Evolutionary conservation across 2,797 vertebrate species (phyloP), one percentile per base, ranked within the genome.

Genomic region (Malurus splendens): DNA sequence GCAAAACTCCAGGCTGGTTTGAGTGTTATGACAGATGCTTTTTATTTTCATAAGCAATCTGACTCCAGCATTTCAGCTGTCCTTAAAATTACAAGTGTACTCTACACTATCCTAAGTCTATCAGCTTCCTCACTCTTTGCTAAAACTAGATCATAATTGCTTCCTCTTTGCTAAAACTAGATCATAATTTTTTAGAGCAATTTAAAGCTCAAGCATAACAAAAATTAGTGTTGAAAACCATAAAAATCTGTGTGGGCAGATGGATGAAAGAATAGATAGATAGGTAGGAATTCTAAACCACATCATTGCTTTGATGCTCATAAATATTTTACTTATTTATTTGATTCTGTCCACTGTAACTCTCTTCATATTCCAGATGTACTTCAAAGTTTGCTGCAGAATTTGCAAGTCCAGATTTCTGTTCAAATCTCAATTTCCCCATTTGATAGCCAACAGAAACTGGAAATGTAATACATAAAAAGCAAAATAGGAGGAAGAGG

Each of bases 11-110:
- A 84, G 77, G 27, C 86, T 91, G 52, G 20, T 50, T 52, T 44
- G 73, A 87, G 42, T 94, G 80, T 94, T 95, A 89, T 92, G 87
- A 95, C 95, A 94, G 93, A 93, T 93, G 94, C 93, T 76, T 93
- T 95, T 84, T 93, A 86, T 95, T 94, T 95, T 92, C 84, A 73
- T 81, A 90, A 89, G 70, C 67, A 93, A 89, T 56, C 61, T 82
- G 78, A 76, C 45, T 70, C 90, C 82, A 84, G 45, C 4, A 19
- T 73, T 86, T 84, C 72, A 93, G 51, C 85, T 90, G 71, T 90
- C 87, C 47, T 87, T 81, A 92, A 80, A 89, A 87, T 75, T 74
- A 27, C 47, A 84, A 87, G 57, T 57, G 47, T 41, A n/a, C 48
- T 70, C 42, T 44, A 54, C 28, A n/a, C 20, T 42, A 18, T 68